Percentiles rank a stretch among this genome's conserved stretches.
Conservation (phyloP, 2,888 invertebrate genomes). For the Zonitis immaculata region DNA sequence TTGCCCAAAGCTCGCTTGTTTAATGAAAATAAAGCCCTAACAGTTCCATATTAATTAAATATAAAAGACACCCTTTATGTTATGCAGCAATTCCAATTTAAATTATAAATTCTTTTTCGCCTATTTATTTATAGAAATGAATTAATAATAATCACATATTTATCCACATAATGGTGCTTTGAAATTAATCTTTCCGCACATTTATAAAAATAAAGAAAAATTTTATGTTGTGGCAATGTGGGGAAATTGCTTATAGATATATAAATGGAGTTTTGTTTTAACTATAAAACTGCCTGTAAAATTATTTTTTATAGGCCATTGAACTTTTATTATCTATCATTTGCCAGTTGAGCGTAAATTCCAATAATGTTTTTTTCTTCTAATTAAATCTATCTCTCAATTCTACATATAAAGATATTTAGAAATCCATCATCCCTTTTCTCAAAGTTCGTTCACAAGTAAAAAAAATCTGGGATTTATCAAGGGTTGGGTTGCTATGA, state of each 20-base stretch:
- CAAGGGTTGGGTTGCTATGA: conserved; percentile 39
- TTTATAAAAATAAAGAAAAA: too few relatives aligned
- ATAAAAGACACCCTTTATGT: too few relatives aligned
- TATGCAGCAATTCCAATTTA: too few relatives aligned
- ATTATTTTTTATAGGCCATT: neutral
- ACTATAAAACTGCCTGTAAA: neutral
- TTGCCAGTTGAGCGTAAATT: neutral
- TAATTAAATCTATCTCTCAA: too few relatives aligned
- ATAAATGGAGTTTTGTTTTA: neutral
- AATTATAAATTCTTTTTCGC: too few relatives aligned
- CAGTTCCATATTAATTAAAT: too few relatives aligned
- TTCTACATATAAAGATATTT: neutral
- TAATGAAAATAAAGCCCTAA: too few relatives aligned
- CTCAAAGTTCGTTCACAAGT: conserved; percentile 6
- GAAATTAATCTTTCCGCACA: neutral
- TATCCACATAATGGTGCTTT: neutral
- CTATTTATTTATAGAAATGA: too few relatives aligned
- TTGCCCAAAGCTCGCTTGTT: too few relatives aligned
- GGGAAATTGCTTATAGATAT: neutral
- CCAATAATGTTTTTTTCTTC: too few relatives aligned
- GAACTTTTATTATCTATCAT: neutral
- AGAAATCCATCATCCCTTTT: neutral
- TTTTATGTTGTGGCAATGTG: too few relatives aligned
- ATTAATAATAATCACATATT: too few relatives aligned
- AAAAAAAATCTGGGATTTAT: conserved; percentile 30